Percentiles rank a stretch among this genome's conserved stretches.
Conservation (phyloP, 2,888 invertebrate species). For the Drosophila longiperda region DNA sequence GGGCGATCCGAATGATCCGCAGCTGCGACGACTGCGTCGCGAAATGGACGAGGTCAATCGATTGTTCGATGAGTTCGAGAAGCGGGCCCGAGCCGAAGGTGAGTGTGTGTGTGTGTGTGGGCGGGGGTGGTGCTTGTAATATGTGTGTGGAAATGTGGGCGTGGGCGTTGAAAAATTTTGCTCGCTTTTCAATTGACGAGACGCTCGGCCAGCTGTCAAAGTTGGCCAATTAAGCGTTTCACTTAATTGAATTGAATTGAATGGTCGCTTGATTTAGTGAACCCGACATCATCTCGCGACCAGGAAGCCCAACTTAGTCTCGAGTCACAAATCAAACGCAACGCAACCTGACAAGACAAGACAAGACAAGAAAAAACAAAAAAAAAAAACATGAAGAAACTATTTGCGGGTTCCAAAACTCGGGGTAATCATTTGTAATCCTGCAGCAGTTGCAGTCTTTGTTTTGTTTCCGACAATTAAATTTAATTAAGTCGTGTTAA, state of each 20-base stretch:
- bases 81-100: slow-evolving; percentile 94
- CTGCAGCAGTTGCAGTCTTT: background rate
- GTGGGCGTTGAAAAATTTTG: slow-evolving; percentile 32
- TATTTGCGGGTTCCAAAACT: slow-evolving; percentile 79
- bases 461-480: background rate
- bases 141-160: slow-evolving; percentile 8
- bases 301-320: slow-evolving; percentile 67
- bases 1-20: slow-evolving; percentile 98
- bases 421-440: slow-evolving; percentile 69
- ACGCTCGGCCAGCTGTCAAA: slow-evolving; percentile 72
- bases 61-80: slow-evolving; percentile 96
- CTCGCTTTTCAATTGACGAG: slow-evolving; percentile 75
- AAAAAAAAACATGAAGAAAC: slow-evolving; percentile 72
- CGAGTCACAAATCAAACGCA: slow-evolving; percentile 40
- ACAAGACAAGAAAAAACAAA: background rate
- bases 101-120: slow-evolving; percentile 62
- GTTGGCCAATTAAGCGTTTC: slow-evolving; percentile 63
- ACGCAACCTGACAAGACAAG: slow-evolving; percentile 40
- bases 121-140: slow-evolving; percentile 5
- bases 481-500: background rate
- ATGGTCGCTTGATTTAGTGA: slow-evolving; percentile 27
- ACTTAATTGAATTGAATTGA: slow-evolving; percentile 76
- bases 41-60: slow-evolving; percentile 98
- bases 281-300: slow-evolving; percentile 25
- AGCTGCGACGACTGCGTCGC: slow-evolving; percentile 92